phyloP scores from a whole-genome alignment of 2,113 vertebrate genomes.

The Elanus axillaris region DNA sequence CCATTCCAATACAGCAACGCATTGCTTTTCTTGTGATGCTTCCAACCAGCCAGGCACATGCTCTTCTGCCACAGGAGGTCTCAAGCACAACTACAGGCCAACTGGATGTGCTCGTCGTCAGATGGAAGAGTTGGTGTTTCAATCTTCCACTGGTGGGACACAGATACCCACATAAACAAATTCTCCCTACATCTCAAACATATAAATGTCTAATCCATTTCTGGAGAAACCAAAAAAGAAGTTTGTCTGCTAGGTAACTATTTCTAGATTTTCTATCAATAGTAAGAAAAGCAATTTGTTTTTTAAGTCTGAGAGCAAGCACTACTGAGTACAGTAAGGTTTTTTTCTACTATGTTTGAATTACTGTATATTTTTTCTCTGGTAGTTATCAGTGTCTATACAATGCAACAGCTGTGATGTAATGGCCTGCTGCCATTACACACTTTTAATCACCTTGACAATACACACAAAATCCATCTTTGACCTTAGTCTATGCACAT shows the following conservation, averaged over 20 bases:
- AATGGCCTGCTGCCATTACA: not conserved
- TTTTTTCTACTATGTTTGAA: not conserved
- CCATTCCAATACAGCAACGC: fast-evolving
- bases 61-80: not conserved
- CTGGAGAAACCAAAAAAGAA: not conserved
- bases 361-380: not conserved
- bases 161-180: not conserved
- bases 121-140: not conserved
- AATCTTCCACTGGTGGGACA: not conserved
- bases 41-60: not conserved
- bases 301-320: not conserved
- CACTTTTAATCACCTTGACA: not conserved
- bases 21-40: not conserved
- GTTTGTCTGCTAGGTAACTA: not conserved
- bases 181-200: not conserved
- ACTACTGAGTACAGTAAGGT: not conserved
- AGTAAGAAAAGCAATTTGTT: not conserved
- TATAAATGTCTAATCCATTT: not conserved
- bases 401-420: not conserved
- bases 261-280: not conserved
- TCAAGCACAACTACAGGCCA: not conserved
- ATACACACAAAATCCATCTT: not conserved
- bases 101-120: not conserved
- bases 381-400: not conserved
- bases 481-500: not conserved